Base-by-base conservation (phyloP, 2,888 invertebrate species). In the Euplexia lucipara region DNA sequence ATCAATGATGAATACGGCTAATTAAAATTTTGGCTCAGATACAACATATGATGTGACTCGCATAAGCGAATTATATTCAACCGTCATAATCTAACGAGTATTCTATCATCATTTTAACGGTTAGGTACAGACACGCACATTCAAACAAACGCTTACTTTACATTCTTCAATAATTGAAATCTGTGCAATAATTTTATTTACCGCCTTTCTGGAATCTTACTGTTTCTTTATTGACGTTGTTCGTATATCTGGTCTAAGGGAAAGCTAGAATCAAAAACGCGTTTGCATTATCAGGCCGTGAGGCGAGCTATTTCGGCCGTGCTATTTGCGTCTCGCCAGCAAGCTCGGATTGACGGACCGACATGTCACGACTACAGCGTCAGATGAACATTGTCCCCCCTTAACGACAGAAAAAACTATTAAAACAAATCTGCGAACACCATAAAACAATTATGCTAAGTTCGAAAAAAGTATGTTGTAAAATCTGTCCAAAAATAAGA, bases 301-400 rank as follows among this genome's bases (percentile, higher is more conserved):
- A 90, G 90, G 91, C 90, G 90, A 89, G 92, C 92, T 95, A 95
- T 95, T 95, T 93, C 83, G 81, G 93, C 84, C 83, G 87, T 77
- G 89, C 93, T 95, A 95, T 95, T 95, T 94, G 85, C 85, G 91
- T 91, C 90, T 78, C 87, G 91, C 91, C 88, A 91, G 94, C 93
- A 91, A 91, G 94, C 95, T 92, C 91, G 90, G 94, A 95, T 95
- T 95, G 95, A 95, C 94, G 94, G 93, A 91, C 92, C 91, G 91
- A 90, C 90, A 89, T 94, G 93, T 94, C 95, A 94, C 89, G 88
- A 86, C 87, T 86, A 84, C 87, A 85, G 87, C 92, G 91, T 91
- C 91, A 88, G 79, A 77, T 78, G 76, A 84, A 86, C 85, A 86
- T 87, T 88, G 85, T 89, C 82, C 85, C 82, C 48, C 83, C 83